phyloP scores from a whole-genome alignment of 2,888 invertebrate genomes.

The Tiliacea citrago region DNA sequence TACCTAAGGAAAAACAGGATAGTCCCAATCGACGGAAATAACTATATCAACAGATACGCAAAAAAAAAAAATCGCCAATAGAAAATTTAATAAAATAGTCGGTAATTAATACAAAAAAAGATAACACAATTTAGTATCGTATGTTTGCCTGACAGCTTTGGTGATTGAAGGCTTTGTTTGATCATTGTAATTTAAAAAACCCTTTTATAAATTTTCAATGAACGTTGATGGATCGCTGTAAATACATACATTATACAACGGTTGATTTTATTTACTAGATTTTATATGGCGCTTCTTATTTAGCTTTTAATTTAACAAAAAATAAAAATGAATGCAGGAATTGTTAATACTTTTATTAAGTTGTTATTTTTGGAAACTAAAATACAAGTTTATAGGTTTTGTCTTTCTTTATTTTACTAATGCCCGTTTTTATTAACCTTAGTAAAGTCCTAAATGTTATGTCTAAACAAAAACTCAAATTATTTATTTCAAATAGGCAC shows the following conservation, averaged over 20 bases:
- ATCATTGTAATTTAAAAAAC: constrained; percentile 61
- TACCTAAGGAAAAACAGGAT: not conserved
- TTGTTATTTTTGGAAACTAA: not conserved
- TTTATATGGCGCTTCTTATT: constrained; percentile 2
- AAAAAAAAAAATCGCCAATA: not conserved
- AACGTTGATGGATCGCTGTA: constrained; percentile 75
- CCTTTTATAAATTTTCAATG: constrained; percentile 64
- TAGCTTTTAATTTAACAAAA: not conserved
- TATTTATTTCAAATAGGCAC: too few relatives aligned
- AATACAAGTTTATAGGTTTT: not conserved
- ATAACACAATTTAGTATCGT: constrained; percentile 48
- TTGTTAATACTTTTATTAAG: not conserved
- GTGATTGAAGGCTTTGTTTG: constrained; percentile 76
- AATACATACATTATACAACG: constrained; percentile 46
- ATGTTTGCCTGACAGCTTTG: constrained; percentile 60
- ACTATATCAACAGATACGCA: not conserved
- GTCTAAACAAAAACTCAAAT: not conserved
- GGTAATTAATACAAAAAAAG: constrained; percentile 39
- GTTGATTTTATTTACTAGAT: constrained; percentile 27
- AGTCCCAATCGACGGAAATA: not conserved
- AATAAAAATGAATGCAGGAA: not conserved
- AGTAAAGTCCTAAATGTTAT: not conserved
- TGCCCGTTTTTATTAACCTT: not conserved
- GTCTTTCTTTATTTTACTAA: not conserved
- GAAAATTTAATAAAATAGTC: constrained; percentile 27